A percentile compares a stretch with the other conserved stretches of the same genome.
Conservation (phyloP, 2,888 invertebrate genomes). For the Mesorhabditis belari region DNA sequence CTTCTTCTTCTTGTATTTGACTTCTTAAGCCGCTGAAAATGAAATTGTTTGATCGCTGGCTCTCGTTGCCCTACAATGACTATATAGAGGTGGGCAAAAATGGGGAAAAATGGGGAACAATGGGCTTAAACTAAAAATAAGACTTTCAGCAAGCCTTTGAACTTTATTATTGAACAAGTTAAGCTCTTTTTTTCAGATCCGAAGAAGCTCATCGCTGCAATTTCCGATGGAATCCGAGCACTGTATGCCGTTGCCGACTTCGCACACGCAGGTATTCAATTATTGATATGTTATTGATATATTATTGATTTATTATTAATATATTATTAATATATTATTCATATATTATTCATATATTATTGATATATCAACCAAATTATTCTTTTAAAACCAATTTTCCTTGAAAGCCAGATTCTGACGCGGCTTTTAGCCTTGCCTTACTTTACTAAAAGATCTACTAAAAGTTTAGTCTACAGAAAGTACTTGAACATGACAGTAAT, state of each 20-base stretch:
- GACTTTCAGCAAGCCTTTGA: not conserved
- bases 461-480: too few species aligned
- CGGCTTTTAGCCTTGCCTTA: too few species aligned
- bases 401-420: too few species aligned
- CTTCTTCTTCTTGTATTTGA: not conserved
- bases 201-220: slow-evolving; percentile 18
- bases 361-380: too few species aligned
- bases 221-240: slow-evolving; percentile 1
- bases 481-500: too few species aligned
- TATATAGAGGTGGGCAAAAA: not conserved
- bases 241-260: not conserved
- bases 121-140: not conserved
- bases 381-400: too few species aligned
- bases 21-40: not conserved
- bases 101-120: not conserved
- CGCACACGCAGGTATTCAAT: not conserved
- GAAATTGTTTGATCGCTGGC: not conserved
- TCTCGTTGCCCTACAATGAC: not conserved
- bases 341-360: too few species aligned
- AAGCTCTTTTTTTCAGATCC: slow-evolving; percentile 12
- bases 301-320: too few species aligned
- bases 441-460: too few species aligned
- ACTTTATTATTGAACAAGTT: not conserved
- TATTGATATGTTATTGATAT: too few species aligned
- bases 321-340: too few species aligned